Base-by-base conservation (phyloP, 64 coral and sea anemone species). In the Stichodactyla mertensii region DNA sequence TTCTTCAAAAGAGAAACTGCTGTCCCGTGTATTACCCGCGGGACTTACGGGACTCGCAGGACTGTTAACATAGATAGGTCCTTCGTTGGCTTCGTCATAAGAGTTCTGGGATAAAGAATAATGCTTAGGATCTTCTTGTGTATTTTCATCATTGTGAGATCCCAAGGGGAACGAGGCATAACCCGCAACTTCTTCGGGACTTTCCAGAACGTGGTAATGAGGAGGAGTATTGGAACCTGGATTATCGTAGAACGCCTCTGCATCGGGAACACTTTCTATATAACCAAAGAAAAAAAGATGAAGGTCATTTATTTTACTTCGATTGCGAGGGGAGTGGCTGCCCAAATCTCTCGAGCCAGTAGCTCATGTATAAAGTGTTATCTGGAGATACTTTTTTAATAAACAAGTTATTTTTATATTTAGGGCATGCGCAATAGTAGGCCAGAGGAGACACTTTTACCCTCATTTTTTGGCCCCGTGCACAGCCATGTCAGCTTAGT, bases 31-130 rank as follows among this genome's bases (percentile, higher is more conserved):
- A 55, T 52, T 81, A 22, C 53, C 53, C 78, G 31, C 36, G 18
- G 53, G 20, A 12, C 36, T 81, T 52, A 15, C 78, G 78, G 78
- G 78, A 81, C 16, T 81, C 7, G 77, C 24, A 45, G 77, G 77
- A 79, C 19, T 71, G 67, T 81, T 81, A 53, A 13, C 52, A 55
- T 81, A 81, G 78, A 81, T 81, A 53, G 78, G 78, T 81, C 55
- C 52, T 12, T 54, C 78, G 20, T 81, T 51, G 26, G 24, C 19
- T 16, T 51, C 28, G 51, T 79, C 19, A 79, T 79, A 36, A 23
- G 77, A 15, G 78, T 53, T 55, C 11, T 55, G 53, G 16, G 15
- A 5, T 52, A 54, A 52, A 28, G 78, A 81, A 19, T 52, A 13
- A 53, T 54, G 6, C 14, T 53, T 18, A 66, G 7, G 7, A n/a